Percentiles rank a stretch among this genome's conserved stretches.
phyloP scores from a whole-genome alignment of 2,797 vertebrate genomes.

The Carapus acus region DNA sequence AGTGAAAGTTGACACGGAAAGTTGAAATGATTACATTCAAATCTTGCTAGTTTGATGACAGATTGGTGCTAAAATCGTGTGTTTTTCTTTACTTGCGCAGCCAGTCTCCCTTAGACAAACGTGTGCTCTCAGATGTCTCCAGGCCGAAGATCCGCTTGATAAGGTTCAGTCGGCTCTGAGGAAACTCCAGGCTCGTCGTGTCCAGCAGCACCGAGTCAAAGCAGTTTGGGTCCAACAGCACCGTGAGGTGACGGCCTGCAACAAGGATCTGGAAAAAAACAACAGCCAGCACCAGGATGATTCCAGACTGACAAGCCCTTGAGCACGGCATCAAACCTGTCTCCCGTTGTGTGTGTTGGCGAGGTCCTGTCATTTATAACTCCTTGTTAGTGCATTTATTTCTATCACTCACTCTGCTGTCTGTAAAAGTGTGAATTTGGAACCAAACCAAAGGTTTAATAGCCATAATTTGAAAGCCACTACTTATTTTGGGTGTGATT shows the following conservation, averaged over 20 bases:
- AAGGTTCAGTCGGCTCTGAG: conserved; percentile 59
- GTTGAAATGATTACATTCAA: conserved; percentile 5
- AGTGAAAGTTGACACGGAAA: too few species aligned
- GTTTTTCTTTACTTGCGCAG: conserved; percentile 69
- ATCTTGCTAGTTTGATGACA: too few species aligned
- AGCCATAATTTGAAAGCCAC: too few species aligned
- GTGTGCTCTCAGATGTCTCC: conserved; percentile 60
- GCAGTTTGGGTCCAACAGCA: conserved; percentile 82
- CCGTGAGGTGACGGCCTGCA: conserved; percentile 77
- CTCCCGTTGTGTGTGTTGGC: too few species aligned
- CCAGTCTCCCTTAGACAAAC: conserved; percentile 66
- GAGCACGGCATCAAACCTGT: too few species aligned
- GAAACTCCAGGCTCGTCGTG: conserved; percentile 67
- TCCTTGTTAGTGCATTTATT: too few species aligned
- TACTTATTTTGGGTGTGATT: too few species aligned
- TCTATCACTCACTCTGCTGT: too few species aligned
- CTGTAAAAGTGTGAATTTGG: too few species aligned
- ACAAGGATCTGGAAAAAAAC: conserved; percentile 74
- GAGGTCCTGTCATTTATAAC: too few species aligned
- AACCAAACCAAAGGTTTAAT: too few species aligned
- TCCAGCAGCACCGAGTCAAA: conserved; percentile 77
- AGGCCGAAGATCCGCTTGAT: conserved; percentile 77
- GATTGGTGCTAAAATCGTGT: neutral
- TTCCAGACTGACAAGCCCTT: neutral
- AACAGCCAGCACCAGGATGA: neutral